Base-by-base conservation (phyloP, 2,113 vertebrate genomes). In the Chamaetylas fuelleborni region DNA sequence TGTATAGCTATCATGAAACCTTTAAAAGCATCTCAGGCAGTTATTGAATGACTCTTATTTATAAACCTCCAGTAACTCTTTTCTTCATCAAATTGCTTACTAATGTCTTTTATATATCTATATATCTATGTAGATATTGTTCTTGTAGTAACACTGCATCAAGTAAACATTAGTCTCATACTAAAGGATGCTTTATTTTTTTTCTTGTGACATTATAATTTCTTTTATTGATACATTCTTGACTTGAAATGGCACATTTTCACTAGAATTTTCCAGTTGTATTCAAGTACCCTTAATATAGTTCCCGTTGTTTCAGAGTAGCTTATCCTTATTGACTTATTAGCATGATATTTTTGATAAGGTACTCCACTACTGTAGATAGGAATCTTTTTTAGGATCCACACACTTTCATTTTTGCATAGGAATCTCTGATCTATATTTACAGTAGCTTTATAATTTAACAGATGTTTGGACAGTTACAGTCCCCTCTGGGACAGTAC, bases 381-480 rank as follows among this genome's bases (percentile, higher is more conserved):
- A 47, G 38, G 61, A 92, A 96, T 57, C 53, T 72, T 88, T 92
- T 86, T 81, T 36, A 92, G 90, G 81, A 81, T 92, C 83, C 23
- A 70, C 23, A 61, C 9, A 62, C 79, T 92, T 97, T 86, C 25
- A 64, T 88, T 93, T 93, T 45, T 91, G 66, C 43, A 65, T 84
- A 69, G 69, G 85, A 96, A 90, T 93, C 91, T 96, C 92, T 94
- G 93, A 95, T 96, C 87, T 93, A 85, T 96, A 97, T 96, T 96
- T 97, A 95, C 87, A 87, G 76, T 95, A 93, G 91, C 43, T 96
- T 94, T 97, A 95, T 93, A 74, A 93, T 97, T 96, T 93, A 96
- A 93, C 95, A 97, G 96, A 96, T 97, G 92, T 97, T 97, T 97
- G 95, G 96, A 91, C 91, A 95, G 93, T 92, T 97, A 93, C 95